Evolutionary conservation across 2,888 invertebrate genomes (phyloP), one percentile per base, ranked within the genome.

Genomic region (Agapostemon virescens): DNA sequence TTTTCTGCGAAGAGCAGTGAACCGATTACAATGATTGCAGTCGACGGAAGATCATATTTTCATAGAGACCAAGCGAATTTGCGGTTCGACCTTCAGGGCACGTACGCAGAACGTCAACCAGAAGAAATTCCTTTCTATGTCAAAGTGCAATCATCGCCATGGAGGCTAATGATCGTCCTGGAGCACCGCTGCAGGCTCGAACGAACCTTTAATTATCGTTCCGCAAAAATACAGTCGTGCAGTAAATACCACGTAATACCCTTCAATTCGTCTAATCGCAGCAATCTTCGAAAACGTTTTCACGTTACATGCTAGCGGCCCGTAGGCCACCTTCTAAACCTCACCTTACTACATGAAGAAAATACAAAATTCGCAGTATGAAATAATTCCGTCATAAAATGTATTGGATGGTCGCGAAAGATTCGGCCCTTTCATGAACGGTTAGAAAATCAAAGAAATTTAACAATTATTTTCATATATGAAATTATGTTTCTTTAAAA

Each of bases 131-230:
- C 61, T 42, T 11, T 69, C 33, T 77, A 68, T 52, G 40, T 64
- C 61, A 40, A 63, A 77, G 66, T 49, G 74, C 67, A 74, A 58
- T 63, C 61, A 74, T 74, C 67, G 49, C 42, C 38, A n/a, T 64
- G 9, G 42, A 17, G 9, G 23, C 73, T 38, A 45, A 6, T 40
- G 69, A 70, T 30, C 58, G 45, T 13, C 52, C 58, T 61, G 67
- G 26, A 49, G 42, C 61, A 33, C 20, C 26, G 66, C 52, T 11
- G 33, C n/a, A 13, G 66, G 45, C 58, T 20, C 11, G 58, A 26
- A 76, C 49, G 69, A 77, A 78, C 64, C 69, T 69, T 78, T 78
- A 69, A 78, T 77, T 76, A 78, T 58, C 58, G 23, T 64, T 23
- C n/a, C 7, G n/a, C 23, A 69, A 69, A 75, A 63, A 69, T 55